phyloP scores from a whole-genome alignment of 2,797 vertebrate species.

The Taeniopygia guttata region DNA sequence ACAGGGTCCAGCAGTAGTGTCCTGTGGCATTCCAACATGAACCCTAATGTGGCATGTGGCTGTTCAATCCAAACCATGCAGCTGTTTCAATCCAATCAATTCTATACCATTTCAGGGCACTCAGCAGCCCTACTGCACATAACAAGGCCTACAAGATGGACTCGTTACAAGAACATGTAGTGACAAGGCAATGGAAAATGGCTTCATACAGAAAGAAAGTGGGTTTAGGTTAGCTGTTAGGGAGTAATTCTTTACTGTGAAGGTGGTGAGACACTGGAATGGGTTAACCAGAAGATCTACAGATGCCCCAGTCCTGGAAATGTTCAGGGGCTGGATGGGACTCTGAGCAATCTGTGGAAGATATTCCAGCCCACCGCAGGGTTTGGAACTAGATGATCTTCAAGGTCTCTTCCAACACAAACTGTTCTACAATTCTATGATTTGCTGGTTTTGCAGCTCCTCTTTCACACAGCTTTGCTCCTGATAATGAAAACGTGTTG shows the following conservation, averaged over 20 bases:
- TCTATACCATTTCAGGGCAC: background rate
- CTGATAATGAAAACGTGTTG: background rate
- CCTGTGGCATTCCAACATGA: background rate
- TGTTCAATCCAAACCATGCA: background rate
- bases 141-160: background rate
- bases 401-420: background rate
- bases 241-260: background rate
- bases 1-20: background rate
- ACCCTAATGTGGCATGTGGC: accelerated
- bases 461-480: background rate
- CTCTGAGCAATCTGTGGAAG: background rate
- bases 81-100: background rate
- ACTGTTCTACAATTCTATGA: background rate
- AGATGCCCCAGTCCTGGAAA: background rate
- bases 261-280: background rate
- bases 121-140: background rate
- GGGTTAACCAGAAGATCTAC: background rate
- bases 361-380: background rate
- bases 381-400: background rate
- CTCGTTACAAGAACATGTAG: too few species aligned
- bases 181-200: background rate
- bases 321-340: background rate
- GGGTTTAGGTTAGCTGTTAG: background rate
- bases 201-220: background rate
- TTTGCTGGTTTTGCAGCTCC: background rate